These are phyloP conservation scores for Chelon auratus DNA, from an alignment of 2,797 vertebrate species.

Conservation along the genomic window DNA sequence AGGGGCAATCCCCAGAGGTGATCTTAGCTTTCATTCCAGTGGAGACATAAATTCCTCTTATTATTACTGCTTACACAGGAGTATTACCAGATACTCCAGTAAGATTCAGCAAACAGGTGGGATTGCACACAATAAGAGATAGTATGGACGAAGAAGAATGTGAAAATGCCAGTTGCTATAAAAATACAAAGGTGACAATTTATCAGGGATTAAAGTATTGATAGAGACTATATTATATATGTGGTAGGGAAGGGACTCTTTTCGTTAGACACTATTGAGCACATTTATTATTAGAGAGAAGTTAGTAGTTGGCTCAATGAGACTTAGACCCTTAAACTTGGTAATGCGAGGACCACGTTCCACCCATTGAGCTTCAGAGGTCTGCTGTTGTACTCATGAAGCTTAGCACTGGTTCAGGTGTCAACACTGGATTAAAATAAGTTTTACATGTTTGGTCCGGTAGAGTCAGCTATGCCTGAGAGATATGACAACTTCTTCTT, in stretches of 20 bases:
- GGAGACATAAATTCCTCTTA: constrained; percentile 49
- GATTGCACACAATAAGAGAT: constrained; percentile 8
- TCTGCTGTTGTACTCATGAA: constrained; percentile 20
- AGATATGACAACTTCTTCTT: too few species aligned
- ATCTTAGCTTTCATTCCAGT: constrained; percentile 56
- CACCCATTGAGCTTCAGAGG: not conserved
- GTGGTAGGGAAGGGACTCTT: not conserved
- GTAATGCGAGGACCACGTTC: constrained; percentile 4
- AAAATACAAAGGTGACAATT: constrained; percentile 2
- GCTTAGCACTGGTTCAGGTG: constrained; percentile 17
- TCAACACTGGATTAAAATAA: constrained; percentile 3
- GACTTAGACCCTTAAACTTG: not conserved
- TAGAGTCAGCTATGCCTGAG: too few species aligned
- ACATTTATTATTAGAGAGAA: not conserved
- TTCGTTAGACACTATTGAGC: not conserved
- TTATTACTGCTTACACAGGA: constrained; percentile 40
- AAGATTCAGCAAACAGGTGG: constrained; percentile 25
- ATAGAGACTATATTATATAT: not conserved
- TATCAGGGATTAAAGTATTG: constrained; percentile 18
- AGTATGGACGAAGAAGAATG: not conserved
- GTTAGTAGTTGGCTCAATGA: not conserved
- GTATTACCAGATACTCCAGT: constrained; percentile 44
- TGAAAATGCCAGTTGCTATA: constrained; percentile 17
- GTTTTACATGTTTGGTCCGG: too few species aligned
- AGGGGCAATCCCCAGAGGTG: constrained; percentile 49